Percentiles rank a stretch among this genome's conserved stretches.
Conservation (phyloP, 2,888 invertebrate species). For the Leptogaster cylindrica region DNA sequence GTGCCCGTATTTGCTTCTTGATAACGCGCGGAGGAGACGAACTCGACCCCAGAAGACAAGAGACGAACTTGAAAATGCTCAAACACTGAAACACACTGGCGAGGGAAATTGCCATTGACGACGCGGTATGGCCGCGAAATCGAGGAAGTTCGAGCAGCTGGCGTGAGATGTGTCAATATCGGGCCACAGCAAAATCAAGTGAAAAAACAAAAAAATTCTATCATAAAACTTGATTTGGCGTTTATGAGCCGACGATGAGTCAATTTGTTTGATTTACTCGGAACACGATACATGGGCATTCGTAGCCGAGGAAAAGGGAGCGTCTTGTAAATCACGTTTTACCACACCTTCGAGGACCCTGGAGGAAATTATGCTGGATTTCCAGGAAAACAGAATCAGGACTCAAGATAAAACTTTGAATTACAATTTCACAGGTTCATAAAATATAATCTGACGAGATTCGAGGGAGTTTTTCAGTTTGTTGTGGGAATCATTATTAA, state of each 20-base stretch:
- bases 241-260: slow-evolving; percentile 14
- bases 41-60: background rate
- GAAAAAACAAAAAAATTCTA: no score
- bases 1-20: background rate
- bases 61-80: background rate
- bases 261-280: slow-evolving; percentile 8
- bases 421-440: no score
- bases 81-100: background rate
- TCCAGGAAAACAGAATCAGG: no score
- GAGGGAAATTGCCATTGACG: background rate
- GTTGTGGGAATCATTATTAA: no score
- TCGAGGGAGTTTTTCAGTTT: no score
- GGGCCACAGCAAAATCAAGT: no score
- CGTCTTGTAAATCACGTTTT: background rate
- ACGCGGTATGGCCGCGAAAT: background rate
- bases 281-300: background rate
- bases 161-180: slow-evolving; percentile 6
- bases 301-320: no score
- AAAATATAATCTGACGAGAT: no score
- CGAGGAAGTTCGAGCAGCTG: slow-evolving; percentile 1
- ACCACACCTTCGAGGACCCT: no score
- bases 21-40: no score
- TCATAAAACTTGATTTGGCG: slow-evolving; percentile 9
- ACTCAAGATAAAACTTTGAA: no score
- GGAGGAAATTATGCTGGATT: no score